Evolutionary conservation across 2,113 vertebrate species (phyloP), one percentile per base, ranked within the genome.

Genomic region (Saimiri boliviensis): DNA sequence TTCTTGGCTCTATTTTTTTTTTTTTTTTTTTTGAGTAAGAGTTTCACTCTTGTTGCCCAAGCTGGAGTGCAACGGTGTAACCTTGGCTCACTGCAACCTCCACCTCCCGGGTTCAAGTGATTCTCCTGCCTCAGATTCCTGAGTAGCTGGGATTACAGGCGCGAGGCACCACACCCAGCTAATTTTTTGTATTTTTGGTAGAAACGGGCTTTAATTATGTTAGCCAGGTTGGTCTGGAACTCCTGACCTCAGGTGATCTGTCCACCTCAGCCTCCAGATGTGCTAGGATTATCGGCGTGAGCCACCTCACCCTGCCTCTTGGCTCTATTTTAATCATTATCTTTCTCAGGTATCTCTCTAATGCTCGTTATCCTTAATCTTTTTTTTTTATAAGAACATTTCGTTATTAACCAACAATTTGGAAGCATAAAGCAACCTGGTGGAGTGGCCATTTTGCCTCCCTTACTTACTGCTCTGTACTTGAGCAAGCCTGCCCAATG

Each of bases 261-360:
- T 27, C 27, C 2, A 12, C 60, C 25, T 30, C 0, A 0, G 27
- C 27, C 27, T 63, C 11, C 27, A 2, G 30, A 63, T 13, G 11
- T 30, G 60, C 60, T 63, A 12, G 27, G 27, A 63, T 6, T 63
- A 30, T 12, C 30, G 60, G 60, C 0, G 2, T 13, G 27, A 12
- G 60, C 60, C 60, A 63, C 60, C 12, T 5, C 0, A 2, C 27
- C 60, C 12, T 27, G 60, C 11, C 60, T 63, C 60, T 63, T 63
- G 60, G 60, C 27, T 30, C 27, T 63, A 63, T 63, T 63, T 63
- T 63, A 63, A 63, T 30, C 60, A 63, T 63, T 66, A 49, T 81
- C 19, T 56, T 95, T 92, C 52, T 94, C 52, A 12, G 19, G 5
- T 81, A 70, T 45, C 66, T 86, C 58, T 88, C 58, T 60, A 76